Percentiles rank a stretch among this genome's conserved stretches.
These are phyloP conservation scores for Ctena decussata DNA, from an alignment of 2,888 invertebrate genomes.

Conservation along the genomic window DNA sequence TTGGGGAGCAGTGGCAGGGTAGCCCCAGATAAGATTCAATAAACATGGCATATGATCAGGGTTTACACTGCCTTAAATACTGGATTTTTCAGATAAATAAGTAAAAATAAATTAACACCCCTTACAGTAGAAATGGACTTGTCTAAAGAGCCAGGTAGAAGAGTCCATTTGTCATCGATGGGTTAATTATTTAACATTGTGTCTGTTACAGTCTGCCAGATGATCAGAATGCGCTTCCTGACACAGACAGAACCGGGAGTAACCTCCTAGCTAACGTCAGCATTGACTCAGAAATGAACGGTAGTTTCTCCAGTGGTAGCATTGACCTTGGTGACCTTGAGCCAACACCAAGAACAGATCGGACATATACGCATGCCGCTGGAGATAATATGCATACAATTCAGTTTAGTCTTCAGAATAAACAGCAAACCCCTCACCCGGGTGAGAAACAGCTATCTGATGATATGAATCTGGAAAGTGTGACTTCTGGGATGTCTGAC, in stretches of 20 bases:
- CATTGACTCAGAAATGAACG: slow-evolving; percentile 80
- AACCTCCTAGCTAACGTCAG: slow-evolving; percentile 81
- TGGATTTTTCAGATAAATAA: too few species aligned
- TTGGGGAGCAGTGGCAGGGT: too few species aligned
- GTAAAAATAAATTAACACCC: too few species aligned
- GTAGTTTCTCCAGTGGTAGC: slow-evolving; percentile 72
- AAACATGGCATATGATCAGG: too few species aligned
- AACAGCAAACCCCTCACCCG: slow-evolving; percentile 60
- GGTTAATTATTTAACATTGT: too few species aligned
- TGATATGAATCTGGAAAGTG: slow-evolving; percentile 75
- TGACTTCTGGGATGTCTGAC: slow-evolving; percentile 61
- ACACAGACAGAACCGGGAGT: slow-evolving; percentile 41
- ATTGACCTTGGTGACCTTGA: slow-evolving; percentile 72
- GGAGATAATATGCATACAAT: slow-evolving; percentile 27
- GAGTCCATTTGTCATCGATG: too few species aligned
- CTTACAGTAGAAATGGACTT: too few species aligned
- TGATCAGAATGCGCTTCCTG: neutral
- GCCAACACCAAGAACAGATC: slow-evolving; percentile 52
- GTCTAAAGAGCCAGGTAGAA: too few species aligned
- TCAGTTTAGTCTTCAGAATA: slow-evolving; percentile 40
- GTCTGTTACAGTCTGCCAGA: slow-evolving; percentile 15
- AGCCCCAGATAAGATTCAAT: too few species aligned
- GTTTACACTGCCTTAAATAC: too few species aligned
- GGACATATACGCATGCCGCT: slow-evolving; percentile 9
- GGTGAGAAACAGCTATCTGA: too few species aligned